Conservation (phyloP, 2,888 invertebrate species). For the Drosophila demipolita region DNA sequence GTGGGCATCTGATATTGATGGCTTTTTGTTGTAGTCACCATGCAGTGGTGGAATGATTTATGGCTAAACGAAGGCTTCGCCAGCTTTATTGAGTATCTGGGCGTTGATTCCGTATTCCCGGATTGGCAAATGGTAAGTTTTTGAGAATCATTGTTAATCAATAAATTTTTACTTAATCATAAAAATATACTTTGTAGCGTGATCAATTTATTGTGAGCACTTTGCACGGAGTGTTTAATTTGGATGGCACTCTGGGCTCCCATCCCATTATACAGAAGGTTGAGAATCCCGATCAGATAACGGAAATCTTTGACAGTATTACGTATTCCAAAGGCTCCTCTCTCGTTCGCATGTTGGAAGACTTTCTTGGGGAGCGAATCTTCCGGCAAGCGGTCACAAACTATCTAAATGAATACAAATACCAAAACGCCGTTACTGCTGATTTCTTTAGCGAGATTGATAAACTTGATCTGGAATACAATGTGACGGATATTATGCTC, state of each 20-base stretch:
- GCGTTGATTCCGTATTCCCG: conserved; percentile 89
- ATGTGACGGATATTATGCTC: conserved; percentile 90
- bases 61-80: conserved; percentile 98
- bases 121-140: conserved; percentile 91
- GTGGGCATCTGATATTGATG: background rate
- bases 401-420: conserved; percentile 91
- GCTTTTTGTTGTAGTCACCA: conserved; percentile 89
- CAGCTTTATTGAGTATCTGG: conserved; percentile 94
- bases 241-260: conserved; percentile 93
- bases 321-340: conserved; percentile 97
- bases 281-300: conserved; percentile 94
- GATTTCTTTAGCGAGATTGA: conserved; percentile 88
- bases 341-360: conserved; percentile 94
- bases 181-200: conserved; percentile 86
- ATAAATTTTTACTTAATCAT: background rate
- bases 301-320: conserved; percentile 95
- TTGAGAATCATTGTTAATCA: too few species aligned
- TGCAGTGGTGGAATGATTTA: conserved; percentile 97
- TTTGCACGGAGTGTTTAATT: conserved; percentile 89
- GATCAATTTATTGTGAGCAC: conserved; percentile 91
- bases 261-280: conserved; percentile 96
- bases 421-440: conserved; percentile 91
- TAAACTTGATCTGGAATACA: conserved; percentile 86
- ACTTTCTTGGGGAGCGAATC: conserved; percentile 88
- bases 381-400: conserved; percentile 91